Conservation (phyloP, 2,797 vertebrate species). For the Sebastes itinus region DNA sequence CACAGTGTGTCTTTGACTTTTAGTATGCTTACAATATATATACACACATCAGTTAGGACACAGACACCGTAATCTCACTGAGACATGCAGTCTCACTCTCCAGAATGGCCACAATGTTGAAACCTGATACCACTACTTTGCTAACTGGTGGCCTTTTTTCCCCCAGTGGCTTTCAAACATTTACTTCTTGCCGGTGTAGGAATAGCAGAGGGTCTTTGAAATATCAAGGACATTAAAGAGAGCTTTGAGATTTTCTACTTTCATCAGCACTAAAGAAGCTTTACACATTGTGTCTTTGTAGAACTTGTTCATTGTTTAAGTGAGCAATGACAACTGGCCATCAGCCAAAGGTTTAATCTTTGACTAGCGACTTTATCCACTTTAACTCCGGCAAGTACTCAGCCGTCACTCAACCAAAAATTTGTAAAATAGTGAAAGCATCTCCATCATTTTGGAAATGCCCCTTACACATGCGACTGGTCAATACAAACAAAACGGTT, state of each 20-base stretch:
- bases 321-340: constrained; percentile 8
- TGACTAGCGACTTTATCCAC: not conserved
- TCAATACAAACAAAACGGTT: not conserved
- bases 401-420: not conserved
- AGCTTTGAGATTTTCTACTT: not conserved
- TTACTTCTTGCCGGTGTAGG: not conserved
- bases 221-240: not conserved
- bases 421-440: not conserved
- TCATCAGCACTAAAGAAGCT: not conserved
- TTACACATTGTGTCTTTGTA: constrained; percentile 8
- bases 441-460: not conserved
- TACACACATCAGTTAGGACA: too few relatives aligned
- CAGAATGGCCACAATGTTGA: too few relatives aligned
- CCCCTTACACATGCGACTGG: not conserved
- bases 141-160: not conserved
- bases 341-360: constrained; percentile 16
- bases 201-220: not conserved
- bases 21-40: not conserved
- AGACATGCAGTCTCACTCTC: too few relatives aligned
- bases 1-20: not conserved
- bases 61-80: too few relatives aligned
- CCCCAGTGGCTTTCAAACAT: not conserved
- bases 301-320: constrained; percentile 10
- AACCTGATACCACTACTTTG: not conserved
- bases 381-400: not conserved